Evolutionary conservation across 2,888 invertebrate species (phyloP).

Genomic region (Ligdia adustata): DNA sequence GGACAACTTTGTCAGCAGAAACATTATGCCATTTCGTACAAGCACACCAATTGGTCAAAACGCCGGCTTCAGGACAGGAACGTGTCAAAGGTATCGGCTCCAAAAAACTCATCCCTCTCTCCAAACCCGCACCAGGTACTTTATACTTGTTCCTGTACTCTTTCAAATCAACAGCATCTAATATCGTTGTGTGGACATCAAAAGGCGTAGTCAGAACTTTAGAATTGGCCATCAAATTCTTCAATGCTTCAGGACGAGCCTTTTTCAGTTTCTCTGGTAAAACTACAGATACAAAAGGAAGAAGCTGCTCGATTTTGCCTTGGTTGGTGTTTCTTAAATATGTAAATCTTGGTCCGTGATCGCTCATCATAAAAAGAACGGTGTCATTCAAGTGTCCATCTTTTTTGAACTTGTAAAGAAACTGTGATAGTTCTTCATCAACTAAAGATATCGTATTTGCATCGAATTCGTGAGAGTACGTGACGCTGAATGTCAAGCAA

Average conservation of each 20-base stretch:
- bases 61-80: conserved; percentile 47
- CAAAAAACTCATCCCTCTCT: conserved; percentile 85
- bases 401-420: conserved; percentile 85
- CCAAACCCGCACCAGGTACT: conserved; percentile 74
- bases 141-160: conserved; percentile 57
- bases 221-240: conserved; percentile 86
- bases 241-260: conserved; percentile 83
- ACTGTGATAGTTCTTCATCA: conserved; percentile 88
- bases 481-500: conserved; percentile 93
- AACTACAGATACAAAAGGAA: conserved; percentile 93
- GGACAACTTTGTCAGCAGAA: conserved; percentile 20
- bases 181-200: conserved; percentile 89
- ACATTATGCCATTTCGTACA: conserved; percentile 43
- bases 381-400: conserved; percentile 89
- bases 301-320: conserved; percentile 95
- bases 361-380: conserved; percentile 94
- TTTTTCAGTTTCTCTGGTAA: conserved; percentile 89
- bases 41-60: conserved; percentile 49
- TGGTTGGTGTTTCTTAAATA: conserved; percentile 93
- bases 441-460: conserved; percentile 90
- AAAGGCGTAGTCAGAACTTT: conserved; percentile 92
- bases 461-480: conserved; percentile 91
- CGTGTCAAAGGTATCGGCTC: conserved; percentile 63
- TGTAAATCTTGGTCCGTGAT: conserved; percentile 95
- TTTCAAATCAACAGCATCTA: conserved; percentile 85